Percentiles rank a stretch among this genome's conserved stretches.
phyloP scores from a whole-genome alignment of 2,888 invertebrate species.

The Nowickia ferox region DNA sequence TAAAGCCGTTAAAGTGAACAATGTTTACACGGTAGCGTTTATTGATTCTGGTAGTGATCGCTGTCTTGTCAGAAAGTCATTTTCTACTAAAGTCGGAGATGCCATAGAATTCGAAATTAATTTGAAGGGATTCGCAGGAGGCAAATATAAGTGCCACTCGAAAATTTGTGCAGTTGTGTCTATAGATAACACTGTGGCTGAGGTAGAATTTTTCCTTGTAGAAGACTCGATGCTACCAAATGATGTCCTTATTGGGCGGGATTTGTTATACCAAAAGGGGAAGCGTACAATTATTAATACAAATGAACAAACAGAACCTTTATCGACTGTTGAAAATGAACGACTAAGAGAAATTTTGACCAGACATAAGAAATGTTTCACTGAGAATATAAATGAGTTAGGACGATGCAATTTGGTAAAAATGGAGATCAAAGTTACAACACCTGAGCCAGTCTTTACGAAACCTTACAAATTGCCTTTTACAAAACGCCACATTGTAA shows the following conservation, averaged over 20 bases:
- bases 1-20: conserved; percentile 36
- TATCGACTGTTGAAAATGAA: not conserved
- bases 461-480: conserved; percentile 64
- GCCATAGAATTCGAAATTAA: conserved; percentile 1
- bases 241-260: conserved; percentile 23
- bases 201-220: conserved; percentile 27
- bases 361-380: not conserved
- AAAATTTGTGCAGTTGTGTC: conserved; percentile 45
- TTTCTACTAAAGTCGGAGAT: not conserved
- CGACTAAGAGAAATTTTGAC: not conserved
- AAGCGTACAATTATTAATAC: conserved; percentile 35
- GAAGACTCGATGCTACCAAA: conserved; percentile 35
- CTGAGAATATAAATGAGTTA: conserved; percentile 1
- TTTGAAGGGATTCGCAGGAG: conserved; percentile 53
- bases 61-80: conserved; percentile 10
- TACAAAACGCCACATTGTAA: conserved; percentile 52
- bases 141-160: conserved; percentile 39
- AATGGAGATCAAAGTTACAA: conserved; percentile 44
- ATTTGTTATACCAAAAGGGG: conserved; percentile 26
- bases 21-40: conserved; percentile 19
- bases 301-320: not conserved
- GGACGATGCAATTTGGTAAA: conserved; percentile 25
- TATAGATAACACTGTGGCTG: too few relatives aligned
- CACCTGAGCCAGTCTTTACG: not conserved
- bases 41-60: conserved; percentile 47